Evolutionary conservation across 2,113 vertebrate species (phyloP), one percentile per base, ranked within the genome.

Genomic region (Zingel zingel): DNA sequence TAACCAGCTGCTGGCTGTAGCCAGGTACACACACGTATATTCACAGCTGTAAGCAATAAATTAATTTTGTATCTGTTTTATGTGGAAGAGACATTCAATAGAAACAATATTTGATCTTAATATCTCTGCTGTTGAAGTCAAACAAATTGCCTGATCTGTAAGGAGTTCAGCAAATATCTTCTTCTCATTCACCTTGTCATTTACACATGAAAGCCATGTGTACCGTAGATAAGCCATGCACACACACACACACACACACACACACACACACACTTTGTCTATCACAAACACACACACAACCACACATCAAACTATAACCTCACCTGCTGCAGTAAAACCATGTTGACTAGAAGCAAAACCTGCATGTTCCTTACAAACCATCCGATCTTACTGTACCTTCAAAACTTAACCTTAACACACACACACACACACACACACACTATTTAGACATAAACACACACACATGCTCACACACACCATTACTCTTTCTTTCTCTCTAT

Each of bases 401-500:
- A 76, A 81, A 88, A 83, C 77, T 76, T 80, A 78, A 88, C 89
- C 66, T 73, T 54, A 77, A 82, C 73, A 77, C 77, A 82, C 73
- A 77, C 77, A 75, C 86, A 66, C 77, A 70, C 54, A 84, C 77
- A 65, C 77, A 88, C 87, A 88, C 76, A 61, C 39, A 43, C 39
- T 43, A 43, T 43, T 39, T 57, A 62, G 6, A 67, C 70, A 74
- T 2, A 72, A 30, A 70, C 50, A 84, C 77, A 65, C 77, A 88
- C 87, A 88, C 76, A 61, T 67, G 78, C 89, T 90, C 92, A 92
- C 90, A 94, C 92, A 94, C 87, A 93, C 91, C 90, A 94, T 94
- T 92, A 93, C 90, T 92, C 93, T 92, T 91, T 90, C 89, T 90
- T 88, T 91, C 87, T 92, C 90, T 93, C 90, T 91, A 94, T 94